Percentiles rank a stretch among this genome's conserved stretches.
Conservation (phyloP, 2,888 invertebrate genomes). For the Zele albiditarsus region DNA sequence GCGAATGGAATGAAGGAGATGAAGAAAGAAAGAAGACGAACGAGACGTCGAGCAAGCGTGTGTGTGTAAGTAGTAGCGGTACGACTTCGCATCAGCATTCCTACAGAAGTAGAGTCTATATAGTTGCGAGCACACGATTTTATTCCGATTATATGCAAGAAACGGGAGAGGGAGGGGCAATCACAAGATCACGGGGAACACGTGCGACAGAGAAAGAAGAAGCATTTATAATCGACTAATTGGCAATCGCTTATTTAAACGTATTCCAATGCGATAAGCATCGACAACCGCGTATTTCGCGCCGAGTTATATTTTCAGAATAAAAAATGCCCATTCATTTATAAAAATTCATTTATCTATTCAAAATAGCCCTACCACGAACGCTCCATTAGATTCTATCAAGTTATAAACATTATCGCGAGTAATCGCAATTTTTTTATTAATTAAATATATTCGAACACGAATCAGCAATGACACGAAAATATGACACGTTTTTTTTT, state of each 20-base stretch:
- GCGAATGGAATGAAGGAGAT: constrained; percentile 13
- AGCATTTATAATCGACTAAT: constrained; percentile 55
- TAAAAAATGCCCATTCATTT: no score
- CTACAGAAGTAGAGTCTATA: constrained; percentile 1
- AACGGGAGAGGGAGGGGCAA: constrained; percentile 1
- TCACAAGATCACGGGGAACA: constrained; percentile 8
- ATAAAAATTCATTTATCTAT: no score
- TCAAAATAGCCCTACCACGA: no score
- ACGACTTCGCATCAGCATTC: constrained; percentile 30
- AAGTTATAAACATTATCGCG: no score
- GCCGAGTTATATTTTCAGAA: constrained; percentile 10
- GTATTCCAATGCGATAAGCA: constrained; percentile 47
- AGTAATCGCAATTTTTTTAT: no score
- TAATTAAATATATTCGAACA: no score
- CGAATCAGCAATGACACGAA: no score
- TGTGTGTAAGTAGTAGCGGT: constrained; percentile 37
- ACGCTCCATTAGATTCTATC: no score
- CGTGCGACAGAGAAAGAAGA: constrained; percentile 32
- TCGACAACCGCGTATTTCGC: constrained; percentile 44
- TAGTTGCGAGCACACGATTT: constrained; percentile 41
- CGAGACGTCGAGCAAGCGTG: constrained; percentile 11
- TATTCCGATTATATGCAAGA: constrained; percentile 44
- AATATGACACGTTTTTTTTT: no score
- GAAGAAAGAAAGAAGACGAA: constrained; percentile 17
- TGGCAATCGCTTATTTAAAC: constrained; percentile 54